Evolutionary conservation across 1,140 invertebrate genomes (phyloP).

Genomic region (Saccostrea glomerata): DNA sequence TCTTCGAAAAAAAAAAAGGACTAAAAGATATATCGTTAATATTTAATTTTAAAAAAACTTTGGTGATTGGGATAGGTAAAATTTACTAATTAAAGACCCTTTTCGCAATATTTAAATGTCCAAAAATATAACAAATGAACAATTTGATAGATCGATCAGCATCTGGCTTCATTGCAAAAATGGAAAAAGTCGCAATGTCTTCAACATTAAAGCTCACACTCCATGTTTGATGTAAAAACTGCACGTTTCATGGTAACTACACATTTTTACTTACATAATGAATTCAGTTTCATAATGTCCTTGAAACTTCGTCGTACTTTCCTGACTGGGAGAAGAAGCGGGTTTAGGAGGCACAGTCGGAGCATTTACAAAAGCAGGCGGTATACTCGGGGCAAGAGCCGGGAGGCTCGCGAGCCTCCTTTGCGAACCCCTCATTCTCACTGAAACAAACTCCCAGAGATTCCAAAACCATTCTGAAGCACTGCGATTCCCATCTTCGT

Average conservation of each 20-base stretch:
- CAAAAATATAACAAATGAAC: no score
- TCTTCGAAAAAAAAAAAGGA: no score
- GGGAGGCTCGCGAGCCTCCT: not conserved
- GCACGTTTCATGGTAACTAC: not conserved
- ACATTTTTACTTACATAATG: not conserved
- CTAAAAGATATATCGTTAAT: no score
- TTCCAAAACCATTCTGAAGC: slow-evolving; percentile 11
- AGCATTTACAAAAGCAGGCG: slow-evolving; percentile 1
- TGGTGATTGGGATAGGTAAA: no score
- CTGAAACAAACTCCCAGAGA: not conserved
- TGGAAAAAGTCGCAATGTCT: not conserved
- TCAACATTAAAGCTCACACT: not conserved
- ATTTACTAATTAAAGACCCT: no score
- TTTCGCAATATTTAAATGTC: no score
- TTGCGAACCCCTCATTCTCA: slow-evolving; percentile 2
- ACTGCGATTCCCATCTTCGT: slow-evolving; percentile 1
- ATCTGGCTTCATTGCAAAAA: not conserved
- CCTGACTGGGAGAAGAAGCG: not conserved
- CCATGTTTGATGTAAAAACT: not conserved
- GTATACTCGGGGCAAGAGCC: slow-evolving; percentile 8
- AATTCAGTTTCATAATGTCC: slow-evolving; percentile 35
- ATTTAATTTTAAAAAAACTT: no score
- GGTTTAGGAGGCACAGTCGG: not conserved
- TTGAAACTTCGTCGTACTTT: slow-evolving; percentile 23
- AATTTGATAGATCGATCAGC: not conserved